These are phyloP conservation scores for Neoascia interrupta DNA, from an alignment of 2,888 invertebrate genomes.

Conservation along the genomic window DNA sequence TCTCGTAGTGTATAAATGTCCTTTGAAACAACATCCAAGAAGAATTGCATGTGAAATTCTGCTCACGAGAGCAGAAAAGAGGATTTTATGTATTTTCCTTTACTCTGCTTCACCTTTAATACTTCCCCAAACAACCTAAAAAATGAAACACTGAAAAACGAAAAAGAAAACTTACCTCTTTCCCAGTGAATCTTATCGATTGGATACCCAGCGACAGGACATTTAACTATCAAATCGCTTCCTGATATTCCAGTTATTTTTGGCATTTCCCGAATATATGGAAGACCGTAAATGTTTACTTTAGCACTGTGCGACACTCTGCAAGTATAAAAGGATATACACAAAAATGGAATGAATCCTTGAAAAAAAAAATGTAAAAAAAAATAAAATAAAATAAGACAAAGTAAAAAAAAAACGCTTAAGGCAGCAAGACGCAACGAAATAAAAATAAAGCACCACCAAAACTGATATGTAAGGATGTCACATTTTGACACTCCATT, in stretches of 20 bases:
- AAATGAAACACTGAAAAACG: too few species aligned
- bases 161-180: constrained; percentile 85
- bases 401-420: background rate
- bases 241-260: constrained; percentile 93
- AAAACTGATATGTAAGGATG: constrained; percentile 32
- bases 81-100: constrained; percentile 17
- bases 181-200: constrained; percentile 94
- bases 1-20: constrained; percentile 15
- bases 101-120: background rate
- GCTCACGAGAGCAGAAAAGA: constrained; percentile 56
- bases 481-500: constrained; percentile 63
- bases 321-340: too few species aligned
- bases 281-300: constrained; percentile 93
- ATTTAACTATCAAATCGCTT: constrained; percentile 90
- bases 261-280: constrained; percentile 92
- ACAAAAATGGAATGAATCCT: too few species aligned
- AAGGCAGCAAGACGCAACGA: constrained; percentile 34
- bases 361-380: constrained; percentile 15
- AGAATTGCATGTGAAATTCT: constrained; percentile 58
- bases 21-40: constrained; percentile 31
- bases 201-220: constrained; percentile 94
- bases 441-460: constrained; percentile 40
- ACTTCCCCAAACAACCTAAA: too few species aligned
- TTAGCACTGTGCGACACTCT: constrained; percentile 88
- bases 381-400: background rate